Evolutionary conservation across 2,797 vertebrate genomes (phyloP), one percentile per base, ranked within the genome.

Genomic region (Hippocampus kuda): DNA sequence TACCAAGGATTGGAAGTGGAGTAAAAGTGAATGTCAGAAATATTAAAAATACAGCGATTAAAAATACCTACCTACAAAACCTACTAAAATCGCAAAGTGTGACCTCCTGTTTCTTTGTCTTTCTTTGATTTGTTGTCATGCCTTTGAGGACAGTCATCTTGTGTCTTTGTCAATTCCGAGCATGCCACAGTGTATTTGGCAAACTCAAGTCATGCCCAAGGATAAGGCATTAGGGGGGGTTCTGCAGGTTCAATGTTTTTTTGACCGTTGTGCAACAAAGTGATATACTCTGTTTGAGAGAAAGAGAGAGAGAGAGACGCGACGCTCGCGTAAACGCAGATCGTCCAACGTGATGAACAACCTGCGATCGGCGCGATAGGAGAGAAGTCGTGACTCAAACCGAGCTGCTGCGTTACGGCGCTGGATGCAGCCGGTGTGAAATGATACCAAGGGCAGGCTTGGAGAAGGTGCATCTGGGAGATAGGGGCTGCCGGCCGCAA

Each of bases 301-400:
- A 59, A 66, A 75, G 69, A 6, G 62, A 49, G 63, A 26, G 54
- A 27, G 7, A 38, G 34, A 34, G 59, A 20, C 7, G 59, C 59
- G 69, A 59, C 72, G 72, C 68, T 72, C 46, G 69, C 53, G 63
- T 69, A 64, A 83, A 71, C 3, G 12, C 73, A 66, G 72, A 84
- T 60, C 68, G 68, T n/a, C 56, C 59, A n/a, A 68, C 65, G 66
- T 73, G 75, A 83, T 71, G 68, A 83, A 84, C 80, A 79, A 82
- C 71, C 77, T 69, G 72, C 0, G 68, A 84, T 84, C 69, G 41
- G 2, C 10, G 41, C 59, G 82, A 85, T 82, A 81, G 71, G 68
- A 69, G 75, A 69, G 1, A 42, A 77, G 78, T 83, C 66, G 76
- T 87, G 83, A 86, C 79, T 83, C 81, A 78, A 77, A 64, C 67